Conservation (phyloP, 2,888 invertebrate genomes). For the Tolmerus cingulatus region DNA sequence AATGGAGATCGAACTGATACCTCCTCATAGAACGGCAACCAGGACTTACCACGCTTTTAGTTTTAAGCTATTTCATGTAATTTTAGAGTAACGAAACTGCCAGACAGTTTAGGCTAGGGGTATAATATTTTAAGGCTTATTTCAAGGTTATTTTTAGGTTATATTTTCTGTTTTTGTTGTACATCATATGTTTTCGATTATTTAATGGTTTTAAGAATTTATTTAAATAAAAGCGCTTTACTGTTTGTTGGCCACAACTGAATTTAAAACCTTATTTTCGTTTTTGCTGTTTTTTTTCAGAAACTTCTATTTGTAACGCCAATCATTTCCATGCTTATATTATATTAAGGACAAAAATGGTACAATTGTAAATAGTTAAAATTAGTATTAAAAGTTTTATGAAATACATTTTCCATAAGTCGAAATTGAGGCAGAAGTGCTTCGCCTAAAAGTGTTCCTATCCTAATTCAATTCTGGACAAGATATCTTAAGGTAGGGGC, state of each 20-base stretch:
- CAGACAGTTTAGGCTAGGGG: not conserved
- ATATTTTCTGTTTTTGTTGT: constrained; percentile 1
- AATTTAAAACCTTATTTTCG: not conserved
- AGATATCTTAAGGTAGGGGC: not conserved
- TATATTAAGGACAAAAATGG: not conserved
- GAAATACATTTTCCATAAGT: not conserved
- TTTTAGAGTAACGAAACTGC: not conserved
- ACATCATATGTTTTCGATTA: not conserved
- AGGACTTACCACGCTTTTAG: not conserved
- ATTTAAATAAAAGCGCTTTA: constrained; percentile 15
- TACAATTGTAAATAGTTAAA: not conserved
- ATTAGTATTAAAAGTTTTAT: not conserved
- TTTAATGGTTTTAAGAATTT: not conserved
- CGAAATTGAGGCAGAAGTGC: not conserved
- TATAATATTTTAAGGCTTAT: not conserved
- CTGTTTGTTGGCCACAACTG: not conserved
- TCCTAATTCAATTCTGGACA: not conserved
- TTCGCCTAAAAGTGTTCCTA: not conserved
- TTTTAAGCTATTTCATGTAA: not conserved
- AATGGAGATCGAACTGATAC: not conserved
- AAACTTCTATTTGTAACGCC: not conserved
- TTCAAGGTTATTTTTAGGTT: not conserved
- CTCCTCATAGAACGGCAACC: not conserved
- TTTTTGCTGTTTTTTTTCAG: not conserved
- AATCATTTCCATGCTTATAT: not conserved